Evolutionary conservation across 1,140 invertebrate species (phyloP).

Genomic region (Amphibalanus amphitrite): DNA sequence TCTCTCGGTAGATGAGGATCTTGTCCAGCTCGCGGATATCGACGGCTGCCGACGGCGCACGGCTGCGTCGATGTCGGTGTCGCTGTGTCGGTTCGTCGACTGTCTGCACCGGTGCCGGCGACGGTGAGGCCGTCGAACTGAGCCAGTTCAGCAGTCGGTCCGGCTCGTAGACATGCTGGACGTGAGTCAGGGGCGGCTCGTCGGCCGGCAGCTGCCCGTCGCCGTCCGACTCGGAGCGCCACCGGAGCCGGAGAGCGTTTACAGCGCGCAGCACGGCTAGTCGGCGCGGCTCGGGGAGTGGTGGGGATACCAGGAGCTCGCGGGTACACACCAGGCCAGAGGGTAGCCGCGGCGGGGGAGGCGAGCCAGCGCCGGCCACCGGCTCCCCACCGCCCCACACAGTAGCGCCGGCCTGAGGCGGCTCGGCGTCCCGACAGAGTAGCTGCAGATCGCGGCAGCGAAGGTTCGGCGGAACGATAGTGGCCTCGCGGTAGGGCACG

Average conservation of each 20-base stretch:
- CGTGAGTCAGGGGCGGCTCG: not conserved
- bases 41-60: not conserved
- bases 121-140: not conserved
- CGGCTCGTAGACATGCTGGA: not conserved
- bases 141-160: not conserved
- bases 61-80: not conserved
- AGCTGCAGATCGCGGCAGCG: not conserved
- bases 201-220: not conserved
- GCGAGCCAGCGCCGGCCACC: not conserved
- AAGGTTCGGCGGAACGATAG: not conserved
- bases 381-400: not conserved
- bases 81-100: not conserved
- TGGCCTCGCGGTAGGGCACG: not conserved
- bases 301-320: not conserved
- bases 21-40: slow-evolving; percentile 2
- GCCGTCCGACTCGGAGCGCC: not conserved
- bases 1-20: not conserved
- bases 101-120: not conserved
- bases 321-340: not conserved
- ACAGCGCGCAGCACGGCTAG: not conserved
- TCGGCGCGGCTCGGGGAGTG: not conserved
- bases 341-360: not conserved
- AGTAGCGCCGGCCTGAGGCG: not conserved
- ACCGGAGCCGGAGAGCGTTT: not conserved
- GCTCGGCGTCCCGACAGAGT: not conserved